Evolutionary conservation across 2,888 invertebrate species (phyloP).

Genomic region (Stenotaenia linearis): DNA sequence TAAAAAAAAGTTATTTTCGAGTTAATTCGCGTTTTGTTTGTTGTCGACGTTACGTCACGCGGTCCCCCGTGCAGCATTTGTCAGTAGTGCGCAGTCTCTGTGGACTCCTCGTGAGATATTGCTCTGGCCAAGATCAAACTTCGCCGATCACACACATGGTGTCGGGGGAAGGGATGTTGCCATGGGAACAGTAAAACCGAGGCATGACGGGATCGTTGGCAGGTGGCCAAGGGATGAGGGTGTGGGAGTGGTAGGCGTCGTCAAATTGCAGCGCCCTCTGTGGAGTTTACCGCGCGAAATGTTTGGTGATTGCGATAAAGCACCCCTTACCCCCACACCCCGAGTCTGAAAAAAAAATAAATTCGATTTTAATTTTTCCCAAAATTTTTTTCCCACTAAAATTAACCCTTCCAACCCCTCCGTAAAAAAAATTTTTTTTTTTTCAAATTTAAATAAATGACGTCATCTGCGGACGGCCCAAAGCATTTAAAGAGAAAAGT

Average conservation of each 20-base stretch:
- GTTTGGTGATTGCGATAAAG: slow-evolving; percentile 3
- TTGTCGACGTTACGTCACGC: background rate
- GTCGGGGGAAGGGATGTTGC: background rate
- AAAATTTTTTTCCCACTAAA: too few relatives aligned
- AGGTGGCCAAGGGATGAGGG: slow-evolving; percentile 4
- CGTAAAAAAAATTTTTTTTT: too few relatives aligned
- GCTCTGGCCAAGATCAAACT: slow-evolving; percentile 9
- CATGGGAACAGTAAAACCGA: slow-evolving; percentile 9
- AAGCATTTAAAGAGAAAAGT: background rate
- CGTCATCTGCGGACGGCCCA: background rate
- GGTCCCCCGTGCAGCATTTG: background rate
- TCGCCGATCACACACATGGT: slow-evolving; percentile 9
- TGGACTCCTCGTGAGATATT: slow-evolving; percentile 4
- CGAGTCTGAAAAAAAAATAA: too few relatives aligned
- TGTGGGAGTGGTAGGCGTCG: background rate
- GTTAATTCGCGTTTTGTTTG: background rate
- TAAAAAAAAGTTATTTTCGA: background rate
- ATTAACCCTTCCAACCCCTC: too few relatives aligned
- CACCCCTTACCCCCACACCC: too few relatives aligned
- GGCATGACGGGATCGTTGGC: slow-evolving; percentile 5
- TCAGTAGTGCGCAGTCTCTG: background rate
- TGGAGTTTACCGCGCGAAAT: slow-evolving; percentile 4
- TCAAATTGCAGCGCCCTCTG: slow-evolving; percentile 9
- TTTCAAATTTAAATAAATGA: too few relatives aligned
- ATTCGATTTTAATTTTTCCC: too few relatives aligned